A percentile compares a stretch with the other conserved stretches of the same genome.
These are phyloP conservation scores for Macrophya alboannulata DNA, from an alignment of 2,888 invertebrate species.

Conservation along the genomic window DNA sequence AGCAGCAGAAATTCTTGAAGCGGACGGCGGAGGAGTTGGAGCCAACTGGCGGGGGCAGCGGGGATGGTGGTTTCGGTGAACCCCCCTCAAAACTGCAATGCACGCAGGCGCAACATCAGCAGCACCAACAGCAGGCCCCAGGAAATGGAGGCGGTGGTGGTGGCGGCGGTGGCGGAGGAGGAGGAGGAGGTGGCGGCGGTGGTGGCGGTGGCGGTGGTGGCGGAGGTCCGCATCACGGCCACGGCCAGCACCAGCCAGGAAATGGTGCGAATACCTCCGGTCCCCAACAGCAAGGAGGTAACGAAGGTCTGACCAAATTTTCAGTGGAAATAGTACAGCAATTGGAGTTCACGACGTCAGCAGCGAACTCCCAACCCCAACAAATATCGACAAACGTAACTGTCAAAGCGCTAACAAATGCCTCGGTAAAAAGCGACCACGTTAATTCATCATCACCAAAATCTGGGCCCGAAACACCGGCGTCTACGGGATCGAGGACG, in stretches of 20 bases:
- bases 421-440: conserved; percentile 84
- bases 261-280: conserved; percentile 71
- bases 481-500: conserved; percentile 71
- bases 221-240: conserved; percentile 72
- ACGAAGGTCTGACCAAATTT: conserved; percentile 85
- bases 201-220: conserved; percentile 66
- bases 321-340: conserved; percentile 97
- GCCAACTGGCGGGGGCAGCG: conserved; percentile 78
- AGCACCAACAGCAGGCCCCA: conserved; percentile 76
- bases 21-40: conserved; percentile 87
- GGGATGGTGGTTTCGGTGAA: conserved; percentile 83
- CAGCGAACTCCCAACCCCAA: conserved; percentile 93
- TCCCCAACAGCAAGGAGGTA: conserved; percentile 68
- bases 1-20: conserved; percentile 94
- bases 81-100: conserved; percentile 90
- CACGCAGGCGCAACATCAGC: conserved; percentile 82
- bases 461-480: conserved; percentile 80
- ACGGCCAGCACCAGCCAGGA: conserved; percentile 73
- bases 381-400: conserved; percentile 96
- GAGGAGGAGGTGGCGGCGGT: conserved; percentile 63
- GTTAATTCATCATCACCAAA: conserved; percentile 80
- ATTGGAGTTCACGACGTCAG: conserved; percentile 93
- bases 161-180: conserved; percentile 63
- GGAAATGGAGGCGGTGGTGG: conserved; percentile 69
- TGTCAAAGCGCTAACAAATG: conserved; percentile 90